phyloP scores from a whole-genome alignment of 2,113 vertebrate species.

The Passer domesticus region DNA sequence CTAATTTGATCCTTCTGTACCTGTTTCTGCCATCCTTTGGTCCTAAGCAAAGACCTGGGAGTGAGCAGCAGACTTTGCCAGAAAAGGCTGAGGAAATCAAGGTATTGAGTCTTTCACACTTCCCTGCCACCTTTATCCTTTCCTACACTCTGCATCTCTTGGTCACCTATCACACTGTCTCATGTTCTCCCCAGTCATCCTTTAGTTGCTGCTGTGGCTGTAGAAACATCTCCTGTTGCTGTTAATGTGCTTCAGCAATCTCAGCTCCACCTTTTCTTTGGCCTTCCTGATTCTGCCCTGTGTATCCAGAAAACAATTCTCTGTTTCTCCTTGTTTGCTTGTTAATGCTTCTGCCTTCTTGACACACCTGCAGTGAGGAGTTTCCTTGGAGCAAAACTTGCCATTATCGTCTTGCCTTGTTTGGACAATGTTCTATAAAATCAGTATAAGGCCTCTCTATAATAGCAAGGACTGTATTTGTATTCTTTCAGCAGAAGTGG shows the following conservation, averaged over 20 bases:
- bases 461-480: background rate
- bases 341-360: background rate
- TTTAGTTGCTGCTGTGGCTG: background rate
- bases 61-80: background rate
- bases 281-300: background rate
- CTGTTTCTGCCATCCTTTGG: background rate
- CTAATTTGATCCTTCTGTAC: background rate
- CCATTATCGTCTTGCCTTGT: background rate
- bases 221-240: background rate
- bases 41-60: background rate
- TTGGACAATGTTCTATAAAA: background rate
- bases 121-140: background rate
- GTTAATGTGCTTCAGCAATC: background rate
- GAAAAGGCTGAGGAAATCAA: background rate
- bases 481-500: background rate
- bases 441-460: background rate
- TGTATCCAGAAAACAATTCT: background rate
- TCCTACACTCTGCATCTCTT: background rate
- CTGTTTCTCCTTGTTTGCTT: background rate
- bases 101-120: background rate
- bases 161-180: too few species aligned
- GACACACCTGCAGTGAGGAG: background rate
- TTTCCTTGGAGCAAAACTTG: background rate
- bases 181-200: rapidly evolving
- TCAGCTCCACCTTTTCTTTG: background rate